Percentiles rank a stretch among this genome's conserved stretches.
These are phyloP conservation scores for Drosophila bunnanda DNA, from an alignment of 2,888 invertebrate genomes.

Conservation along the genomic window DNA sequence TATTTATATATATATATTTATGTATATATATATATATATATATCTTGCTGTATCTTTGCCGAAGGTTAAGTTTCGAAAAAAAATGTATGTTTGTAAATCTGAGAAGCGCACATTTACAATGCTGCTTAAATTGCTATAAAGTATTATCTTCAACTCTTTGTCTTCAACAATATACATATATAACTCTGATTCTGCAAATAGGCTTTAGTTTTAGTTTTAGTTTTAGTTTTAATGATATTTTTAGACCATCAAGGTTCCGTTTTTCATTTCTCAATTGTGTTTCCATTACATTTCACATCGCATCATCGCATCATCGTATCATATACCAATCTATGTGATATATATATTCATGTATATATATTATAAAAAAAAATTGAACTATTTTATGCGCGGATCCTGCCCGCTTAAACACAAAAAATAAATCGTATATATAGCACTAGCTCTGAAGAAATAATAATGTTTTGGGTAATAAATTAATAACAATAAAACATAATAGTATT, in stretches of 20 bases:
- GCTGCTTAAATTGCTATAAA: conserved; percentile 71
- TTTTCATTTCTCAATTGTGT: conserved; percentile 29
- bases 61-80: conserved; percentile 55
- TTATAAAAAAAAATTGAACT: conserved; percentile 54
- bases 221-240: conserved; percentile 72
- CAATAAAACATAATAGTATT: conserved; percentile 76
- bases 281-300: conserved; percentile 43
- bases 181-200: conserved; percentile 26
- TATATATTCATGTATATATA: conserved; percentile 34
- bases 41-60: conserved; percentile 20
- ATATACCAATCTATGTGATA: conserved; percentile 20
- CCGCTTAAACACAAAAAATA: conserved; percentile 82
- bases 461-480: conserved; percentile 74
- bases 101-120: conserved; percentile 79
- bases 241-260: conserved; percentile 79
- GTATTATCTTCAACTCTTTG: conserved; percentile 53
- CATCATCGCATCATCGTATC: conserved; percentile 50
- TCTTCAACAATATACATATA: conserved; percentile 47
- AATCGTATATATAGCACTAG: conserved; percentile 34
- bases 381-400: conserved; percentile 80
- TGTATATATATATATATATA: no score
- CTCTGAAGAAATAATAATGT: conserved; percentile 44
- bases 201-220: neutral
- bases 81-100: conserved; percentile 60
- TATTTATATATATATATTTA: no score